These are phyloP conservation scores for Heptranchias perlo DNA, from an alignment of 2,113 vertebrate genomes.

Conservation along the genomic window DNA sequence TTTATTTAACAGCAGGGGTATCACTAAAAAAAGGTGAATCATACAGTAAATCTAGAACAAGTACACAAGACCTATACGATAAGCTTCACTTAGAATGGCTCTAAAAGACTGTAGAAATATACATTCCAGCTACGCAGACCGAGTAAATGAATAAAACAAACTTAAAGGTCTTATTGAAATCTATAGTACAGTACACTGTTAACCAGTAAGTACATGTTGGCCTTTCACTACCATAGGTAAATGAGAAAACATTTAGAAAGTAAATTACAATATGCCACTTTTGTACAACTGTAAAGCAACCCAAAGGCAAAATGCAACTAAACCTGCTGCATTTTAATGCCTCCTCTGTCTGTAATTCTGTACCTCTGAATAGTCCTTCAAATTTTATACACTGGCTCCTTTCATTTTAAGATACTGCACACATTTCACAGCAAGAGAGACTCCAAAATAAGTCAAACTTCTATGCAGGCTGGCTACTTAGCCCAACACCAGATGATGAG, in stretches of 20 bases:
- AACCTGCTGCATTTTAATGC: conserved; percentile 24
- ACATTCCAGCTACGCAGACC: conserved; percentile 84
- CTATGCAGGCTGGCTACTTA: conserved; percentile 71
- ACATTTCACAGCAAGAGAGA: conserved; percentile 33
- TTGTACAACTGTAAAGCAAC: conserved; percentile 38
- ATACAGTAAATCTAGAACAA: conserved; percentile 72
- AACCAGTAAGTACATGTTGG: conserved; percentile 60
- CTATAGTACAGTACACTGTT: conserved; percentile 65
- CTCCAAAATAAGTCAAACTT: conserved; percentile 32
- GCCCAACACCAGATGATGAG: conserved; percentile 64
- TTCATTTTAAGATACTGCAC: conserved; percentile 37
- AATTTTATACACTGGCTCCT: conserved; percentile 37
- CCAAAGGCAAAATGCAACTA: conserved; percentile 26
- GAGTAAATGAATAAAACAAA: conserved; percentile 75
- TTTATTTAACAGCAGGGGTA: conserved; percentile 91
- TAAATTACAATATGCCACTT: conserved; percentile 42
- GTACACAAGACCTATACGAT: conserved; percentile 76
- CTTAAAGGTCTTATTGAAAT: conserved; percentile 45
- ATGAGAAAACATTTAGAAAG: conserved; percentile 52
- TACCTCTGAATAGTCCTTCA: conserved; percentile 38
- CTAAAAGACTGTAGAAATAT: conserved; percentile 99
- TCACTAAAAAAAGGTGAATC: conserved; percentile 72
- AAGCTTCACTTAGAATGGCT: conserved; percentile 81
- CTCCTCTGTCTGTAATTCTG: conserved; percentile 26
- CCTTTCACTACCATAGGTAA: conserved; percentile 60